Base-by-base conservation (phyloP, 2,113 vertebrate genomes). In the Anthoscopus minutus region DNA sequence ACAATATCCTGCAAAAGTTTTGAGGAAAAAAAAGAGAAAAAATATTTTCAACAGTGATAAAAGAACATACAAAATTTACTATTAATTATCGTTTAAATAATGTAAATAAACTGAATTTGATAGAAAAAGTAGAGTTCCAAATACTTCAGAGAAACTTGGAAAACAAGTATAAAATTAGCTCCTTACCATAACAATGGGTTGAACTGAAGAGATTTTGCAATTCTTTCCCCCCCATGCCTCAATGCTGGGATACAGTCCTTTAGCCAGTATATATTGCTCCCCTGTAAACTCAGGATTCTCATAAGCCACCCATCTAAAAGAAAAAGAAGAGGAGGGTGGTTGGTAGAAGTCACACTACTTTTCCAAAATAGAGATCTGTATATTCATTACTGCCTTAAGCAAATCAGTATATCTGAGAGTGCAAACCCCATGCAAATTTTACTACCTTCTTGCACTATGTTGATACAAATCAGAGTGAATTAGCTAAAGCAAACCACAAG, bases 271-370 rank as follows among this genome's bases (percentile, higher is more conserved):
- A 21, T 99, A 99, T 62, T 99, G 97, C 85, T 99, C 98, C 38
- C 99, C 99, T 1, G 98, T 98, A 96, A 99, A 99, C 22, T 98
- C 98, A 5, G 98, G 97, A 45, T 99, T 98, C 96, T 99, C 99
- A 91, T 99, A 99, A 24, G 98, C 98, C 89, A 99, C 98, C 99
- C 99, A 99, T 28, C 99, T 99, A 92, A 71, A 77, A 93, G 57
- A 90, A 73, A 88, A 14, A 48, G 14, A 84, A 70, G 11, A 56
- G 4, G 51, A 92, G 11, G 17, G 56, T 7, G 7, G 56, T 35
- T 28, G 31, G n/a, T 35, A 77, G 18, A 78, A 33, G n/a, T 56
- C 66, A 69, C 37, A 58, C 16, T 57, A n/a, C 31, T 71, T 57
- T 79, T 40, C 44, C 74, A 83, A 73, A 82, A 78, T 6, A 65